A percentile compares a stretch with the other conserved stretches of the same genome.
Evolutionary conservation across 1,140 invertebrate species (phyloP).

Genomic region (Bombus balteatus): DNA sequence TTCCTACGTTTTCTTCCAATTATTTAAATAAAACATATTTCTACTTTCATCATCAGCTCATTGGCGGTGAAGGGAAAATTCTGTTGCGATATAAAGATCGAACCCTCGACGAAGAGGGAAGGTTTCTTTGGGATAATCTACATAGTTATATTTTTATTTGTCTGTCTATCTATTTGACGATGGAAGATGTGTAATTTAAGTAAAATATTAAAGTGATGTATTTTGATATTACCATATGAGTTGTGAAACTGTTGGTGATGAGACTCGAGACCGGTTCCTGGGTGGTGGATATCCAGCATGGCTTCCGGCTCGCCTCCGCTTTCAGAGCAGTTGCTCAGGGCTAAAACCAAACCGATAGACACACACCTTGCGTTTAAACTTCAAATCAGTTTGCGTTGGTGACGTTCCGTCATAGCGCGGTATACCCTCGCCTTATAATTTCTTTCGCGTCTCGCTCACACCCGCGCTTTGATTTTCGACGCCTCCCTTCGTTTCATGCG

Average conservation of each 20-base stretch:
- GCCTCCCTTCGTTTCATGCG: constrained; percentile 39
- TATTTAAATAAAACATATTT: neutral
- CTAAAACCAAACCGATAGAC: constrained; percentile 84
- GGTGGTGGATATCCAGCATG: constrained; percentile 82
- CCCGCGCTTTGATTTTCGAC: constrained; percentile 58
- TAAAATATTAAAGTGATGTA: constrained; percentile 74
- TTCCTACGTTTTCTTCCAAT: neutral
- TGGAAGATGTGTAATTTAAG: neutral
- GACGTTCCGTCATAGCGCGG: constrained; percentile 63
- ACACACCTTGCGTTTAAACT: constrained; percentile 83
- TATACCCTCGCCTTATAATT: constrained; percentile 51
- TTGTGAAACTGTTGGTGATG: constrained; percentile 83
- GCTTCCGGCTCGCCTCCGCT: constrained; percentile 81
- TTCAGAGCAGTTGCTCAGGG: constrained; percentile 83
- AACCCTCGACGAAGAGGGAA: neutral
- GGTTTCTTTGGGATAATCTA: neutral
- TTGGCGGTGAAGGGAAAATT: neutral
- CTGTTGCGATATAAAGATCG: neutral
- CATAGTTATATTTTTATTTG: neutral
- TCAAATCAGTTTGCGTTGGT: constrained; percentile 73
- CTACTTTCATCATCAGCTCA: neutral
- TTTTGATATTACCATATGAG: constrained; percentile 83
- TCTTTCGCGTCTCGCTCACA: constrained; percentile 52
- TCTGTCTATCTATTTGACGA: neutral
- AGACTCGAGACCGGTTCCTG: constrained; percentile 80